Evolutionary conservation across 2,113 vertebrate species (phyloP).

Genomic region (Seriola quinqueradiata): DNA sequence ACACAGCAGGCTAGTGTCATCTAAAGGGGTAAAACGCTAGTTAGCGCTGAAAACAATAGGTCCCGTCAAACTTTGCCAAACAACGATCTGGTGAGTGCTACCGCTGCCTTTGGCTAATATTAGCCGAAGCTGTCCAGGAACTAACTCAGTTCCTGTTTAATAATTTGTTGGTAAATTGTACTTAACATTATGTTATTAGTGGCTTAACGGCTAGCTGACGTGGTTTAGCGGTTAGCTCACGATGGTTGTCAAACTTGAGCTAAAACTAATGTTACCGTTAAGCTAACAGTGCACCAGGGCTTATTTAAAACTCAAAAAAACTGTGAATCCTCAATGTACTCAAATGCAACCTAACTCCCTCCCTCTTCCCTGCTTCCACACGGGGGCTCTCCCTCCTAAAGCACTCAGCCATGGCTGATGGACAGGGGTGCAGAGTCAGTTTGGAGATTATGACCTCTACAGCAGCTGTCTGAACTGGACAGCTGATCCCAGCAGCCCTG

Average conservation of each 20-base stretch:
- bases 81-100: slow-evolving; percentile 16
- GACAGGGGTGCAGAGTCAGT: neutral
- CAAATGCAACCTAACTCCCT: neutral
- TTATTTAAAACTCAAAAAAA: neutral
- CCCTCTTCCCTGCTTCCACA: neutral
- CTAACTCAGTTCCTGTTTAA: neutral
- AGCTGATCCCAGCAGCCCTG: slow-evolving; percentile 21
- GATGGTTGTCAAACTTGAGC: neutral
- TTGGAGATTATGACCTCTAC: slow-evolving; percentile 48
- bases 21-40: neutral
- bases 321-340: neutral
- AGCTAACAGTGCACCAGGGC: neutral
- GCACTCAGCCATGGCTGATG: neutral
- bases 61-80: slow-evolving; percentile 14
- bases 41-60: neutral
- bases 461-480: slow-evolving; percentile 37
- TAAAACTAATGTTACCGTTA: neutral
- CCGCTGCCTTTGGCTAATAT: neutral
- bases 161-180: neutral
- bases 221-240: neutral
- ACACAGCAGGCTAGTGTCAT: neutral
- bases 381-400: neutral
- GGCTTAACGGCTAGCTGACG: neutral
- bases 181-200: too few species aligned
- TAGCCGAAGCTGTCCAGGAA: neutral